These are phyloP conservation scores for Etheostoma perlongum DNA, from an alignment of 2,797 vertebrate species.

Conservation along the genomic window DNA sequence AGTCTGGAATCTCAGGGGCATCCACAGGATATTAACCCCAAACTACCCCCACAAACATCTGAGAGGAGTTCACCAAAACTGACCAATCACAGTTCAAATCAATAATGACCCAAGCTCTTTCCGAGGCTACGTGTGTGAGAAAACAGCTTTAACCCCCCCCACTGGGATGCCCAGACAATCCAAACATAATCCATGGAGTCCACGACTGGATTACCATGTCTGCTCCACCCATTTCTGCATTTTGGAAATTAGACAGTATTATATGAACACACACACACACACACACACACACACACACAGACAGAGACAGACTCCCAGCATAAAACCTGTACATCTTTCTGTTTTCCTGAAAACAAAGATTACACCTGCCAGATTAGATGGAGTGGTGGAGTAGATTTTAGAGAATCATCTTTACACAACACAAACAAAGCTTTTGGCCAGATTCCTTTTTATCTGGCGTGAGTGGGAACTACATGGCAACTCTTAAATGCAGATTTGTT, in stretches of 20 bases:
- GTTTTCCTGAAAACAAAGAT: slow-evolving; percentile 51
- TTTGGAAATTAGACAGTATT: slow-evolving; percentile 72
- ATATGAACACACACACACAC: slow-evolving; percentile 32
- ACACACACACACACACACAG: background rate
- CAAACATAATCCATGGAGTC: slow-evolving; percentile 73
- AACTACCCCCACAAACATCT: slow-evolving; percentile 5
- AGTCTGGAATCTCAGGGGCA: background rate
- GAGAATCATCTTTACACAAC: slow-evolving; percentile 37
- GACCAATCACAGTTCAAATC: slow-evolving; percentile 54
- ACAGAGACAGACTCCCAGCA: background rate
- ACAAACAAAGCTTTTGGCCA: slow-evolving; percentile 54
- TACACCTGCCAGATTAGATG: slow-evolving; percentile 51
- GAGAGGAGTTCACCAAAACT: slow-evolving; percentile 38
- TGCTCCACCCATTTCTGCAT: slow-evolving; percentile 64
- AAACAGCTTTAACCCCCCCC: slow-evolving; percentile 64
- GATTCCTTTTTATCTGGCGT: slow-evolving; percentile 44
- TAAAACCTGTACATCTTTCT: slow-evolving; percentile 4
- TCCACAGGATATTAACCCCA: slow-evolving; percentile 4
- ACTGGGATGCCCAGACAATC: slow-evolving; percentile 74
- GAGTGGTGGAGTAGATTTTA: slow-evolving; percentile 30
- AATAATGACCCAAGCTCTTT: slow-evolving; percentile 39
- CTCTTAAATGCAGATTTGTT: slow-evolving; percentile 43
- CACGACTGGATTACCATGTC: slow-evolving; percentile 78
- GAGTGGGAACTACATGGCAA: slow-evolving; percentile 25
- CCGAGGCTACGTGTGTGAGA: slow-evolving; percentile 52